phyloP scores from a whole-genome alignment of 2,113 vertebrate genomes.

The Manacus vitellinus region DNA sequence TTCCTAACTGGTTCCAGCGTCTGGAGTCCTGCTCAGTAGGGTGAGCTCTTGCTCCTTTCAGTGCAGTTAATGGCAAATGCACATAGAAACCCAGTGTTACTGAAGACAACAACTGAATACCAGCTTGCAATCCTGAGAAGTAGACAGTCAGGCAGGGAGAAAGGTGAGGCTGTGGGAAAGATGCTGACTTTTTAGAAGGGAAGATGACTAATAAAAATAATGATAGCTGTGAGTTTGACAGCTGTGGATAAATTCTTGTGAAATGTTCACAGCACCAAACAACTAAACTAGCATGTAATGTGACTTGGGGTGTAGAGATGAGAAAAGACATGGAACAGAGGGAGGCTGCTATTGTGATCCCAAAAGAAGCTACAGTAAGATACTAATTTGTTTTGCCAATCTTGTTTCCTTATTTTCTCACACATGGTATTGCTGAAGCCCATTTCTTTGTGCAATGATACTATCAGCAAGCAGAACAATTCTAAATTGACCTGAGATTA shows the following conservation, averaged over 20 bases:
- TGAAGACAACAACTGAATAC: background rate
- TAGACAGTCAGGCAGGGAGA: background rate
- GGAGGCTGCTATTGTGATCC: background rate
- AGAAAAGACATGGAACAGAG: background rate
- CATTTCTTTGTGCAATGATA: background rate
- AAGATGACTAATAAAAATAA: background rate
- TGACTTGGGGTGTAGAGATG: background rate
- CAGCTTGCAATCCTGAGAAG: background rate
- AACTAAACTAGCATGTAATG: background rate
- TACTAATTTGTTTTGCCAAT: background rate
- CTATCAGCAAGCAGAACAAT: background rate
- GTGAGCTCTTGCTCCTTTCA: background rate
- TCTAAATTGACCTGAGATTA: background rate
- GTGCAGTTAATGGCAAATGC: background rate
- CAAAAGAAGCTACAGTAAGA: background rate
- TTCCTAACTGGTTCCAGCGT: background rate
- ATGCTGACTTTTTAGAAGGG: background rate
- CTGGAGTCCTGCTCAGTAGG: background rate
- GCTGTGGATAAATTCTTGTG: background rate
- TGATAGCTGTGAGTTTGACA: background rate
- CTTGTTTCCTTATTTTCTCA: background rate
- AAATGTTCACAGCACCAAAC: background rate
- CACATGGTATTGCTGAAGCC: accelerated
- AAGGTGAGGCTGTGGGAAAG: background rate
- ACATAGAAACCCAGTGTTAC: background rate